phyloP scores from a whole-genome alignment of 2,888 invertebrate genomes.

The Lampropteryx suffumata region DNA sequence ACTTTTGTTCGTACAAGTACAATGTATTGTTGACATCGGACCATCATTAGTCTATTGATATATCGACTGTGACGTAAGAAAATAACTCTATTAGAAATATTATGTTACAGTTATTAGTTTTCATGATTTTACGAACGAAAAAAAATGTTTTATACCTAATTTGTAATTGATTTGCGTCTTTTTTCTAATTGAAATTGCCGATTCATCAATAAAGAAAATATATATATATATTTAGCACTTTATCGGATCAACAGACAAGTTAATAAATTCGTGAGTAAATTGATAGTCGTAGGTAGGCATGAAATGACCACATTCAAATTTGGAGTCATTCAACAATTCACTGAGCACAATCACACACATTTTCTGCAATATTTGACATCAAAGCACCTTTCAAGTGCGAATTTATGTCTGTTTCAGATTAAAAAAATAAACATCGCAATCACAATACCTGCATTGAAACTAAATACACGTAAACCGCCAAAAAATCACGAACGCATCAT shows the following conservation, averaged over 20 bases:
- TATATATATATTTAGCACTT: too few relatives aligned
- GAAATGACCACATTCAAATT: too few relatives aligned
- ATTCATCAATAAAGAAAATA: too few relatives aligned
- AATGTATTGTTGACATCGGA: constrained; percentile 51
- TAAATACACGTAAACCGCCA: constrained; percentile 60
- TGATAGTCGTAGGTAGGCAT: too few relatives aligned
- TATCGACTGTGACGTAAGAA: constrained; percentile 54
- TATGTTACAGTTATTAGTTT: constrained; percentile 31
- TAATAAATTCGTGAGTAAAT: too few relatives aligned
- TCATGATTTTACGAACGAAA: constrained; percentile 20
- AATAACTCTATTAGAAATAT: constrained; percentile 44
- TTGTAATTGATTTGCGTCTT: too few relatives aligned
- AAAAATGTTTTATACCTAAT: not conserved
- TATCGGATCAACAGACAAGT: too few relatives aligned
- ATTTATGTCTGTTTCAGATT: constrained; percentile 28
- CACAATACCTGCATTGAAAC: constrained; percentile 34
- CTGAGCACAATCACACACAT: not conserved
- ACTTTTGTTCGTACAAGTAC: constrained; percentile 38
- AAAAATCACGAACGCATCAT: constrained; percentile 78
- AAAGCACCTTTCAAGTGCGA: constrained; percentile 34
- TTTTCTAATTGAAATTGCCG: too few relatives aligned
- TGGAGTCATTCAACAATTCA: too few relatives aligned
- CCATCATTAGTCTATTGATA: constrained; percentile 71
- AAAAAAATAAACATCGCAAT: constrained; percentile 39
- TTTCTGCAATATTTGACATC: constrained; percentile 24